These are phyloP conservation scores for Drosophila hydei DNA, from an alignment of 1,140 invertebrate genomes.

Conservation along the genomic window DNA sequence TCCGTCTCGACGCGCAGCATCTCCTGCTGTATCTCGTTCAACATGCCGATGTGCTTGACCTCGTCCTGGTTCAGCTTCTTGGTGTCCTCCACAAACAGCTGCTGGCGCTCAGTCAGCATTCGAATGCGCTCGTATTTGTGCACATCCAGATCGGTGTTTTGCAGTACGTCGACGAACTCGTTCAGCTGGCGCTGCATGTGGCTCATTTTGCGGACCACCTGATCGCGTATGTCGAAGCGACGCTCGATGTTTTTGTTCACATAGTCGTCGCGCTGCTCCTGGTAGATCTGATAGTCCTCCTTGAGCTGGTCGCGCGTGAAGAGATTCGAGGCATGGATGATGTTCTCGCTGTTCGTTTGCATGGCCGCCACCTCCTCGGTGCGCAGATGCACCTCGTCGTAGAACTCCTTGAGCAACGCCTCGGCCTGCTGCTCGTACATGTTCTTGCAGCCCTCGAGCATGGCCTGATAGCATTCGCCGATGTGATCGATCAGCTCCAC, in stretches of 20 bases:
- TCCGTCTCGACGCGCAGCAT: conserved; percentile 61
- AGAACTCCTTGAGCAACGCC: conserved; percentile 67
- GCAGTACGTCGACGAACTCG: conserved; percentile 61
- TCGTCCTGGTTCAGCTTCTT: conserved; percentile 64
- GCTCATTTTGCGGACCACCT: conserved; percentile 59
- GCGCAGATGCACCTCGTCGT: conserved; percentile 59
- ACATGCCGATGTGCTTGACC: conserved; percentile 28
- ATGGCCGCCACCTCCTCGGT: conserved; percentile 63
- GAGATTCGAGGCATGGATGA: conserved; percentile 73
- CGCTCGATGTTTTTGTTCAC: conserved; percentile 70
- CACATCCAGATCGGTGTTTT: conserved; percentile 64
- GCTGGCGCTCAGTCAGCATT: conserved; percentile 66
- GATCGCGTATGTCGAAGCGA: conserved; percentile 65
- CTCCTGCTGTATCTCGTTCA: conserved; percentile 51
- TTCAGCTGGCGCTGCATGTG: conserved; percentile 62
- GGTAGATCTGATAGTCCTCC: conserved; percentile 63
- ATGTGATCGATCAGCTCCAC: conserved; percentile 73
- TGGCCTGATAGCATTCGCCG: conserved; percentile 57
- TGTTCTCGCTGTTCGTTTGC: conserved; percentile 65
- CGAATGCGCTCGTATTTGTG: conserved; percentile 71
- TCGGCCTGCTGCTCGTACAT: conserved; percentile 67
- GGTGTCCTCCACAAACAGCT: conserved; percentile 59
- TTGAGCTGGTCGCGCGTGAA: conserved; percentile 54
- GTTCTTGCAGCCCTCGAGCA: conserved; percentile 45
- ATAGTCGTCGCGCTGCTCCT: conserved; percentile 68